A percentile compares a stretch with the other conserved stretches of the same genome.
Evolutionary conservation across 2,888 invertebrate species (phyloP).

Genomic region (Pterostichus madidus): DNA sequence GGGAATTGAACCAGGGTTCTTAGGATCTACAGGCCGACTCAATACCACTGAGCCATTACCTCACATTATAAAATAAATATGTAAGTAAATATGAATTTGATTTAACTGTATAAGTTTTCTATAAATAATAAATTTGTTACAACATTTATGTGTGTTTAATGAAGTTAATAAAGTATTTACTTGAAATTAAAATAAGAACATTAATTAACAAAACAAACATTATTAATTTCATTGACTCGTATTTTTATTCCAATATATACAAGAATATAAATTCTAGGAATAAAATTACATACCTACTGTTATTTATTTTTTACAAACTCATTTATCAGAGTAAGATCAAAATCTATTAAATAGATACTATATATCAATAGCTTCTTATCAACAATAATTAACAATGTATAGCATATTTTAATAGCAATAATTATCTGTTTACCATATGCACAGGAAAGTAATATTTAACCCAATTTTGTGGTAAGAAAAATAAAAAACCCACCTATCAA

Average conservation of each 20-base stretch:
- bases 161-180: not conserved
- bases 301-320: constrained; percentile 1
- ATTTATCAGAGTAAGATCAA: not conserved
- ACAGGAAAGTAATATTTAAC: constrained; percentile 27
- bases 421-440: constrained; percentile 20
- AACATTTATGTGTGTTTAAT: not conserved
- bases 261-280: constrained; percentile 8
- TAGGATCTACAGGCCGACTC: too few species aligned
- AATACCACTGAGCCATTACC: too few species aligned
- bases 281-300: not conserved
- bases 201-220: constrained; percentile 38
- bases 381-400: constrained; percentile 16
- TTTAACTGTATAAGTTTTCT: too few species aligned
- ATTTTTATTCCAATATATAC: not conserved
- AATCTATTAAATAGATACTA: constrained; percentile 18
- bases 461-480: constrained; percentile 1
- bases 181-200: constrained; percentile 35
- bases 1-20: too few species aligned
- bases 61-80: too few species aligned
- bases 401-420: constrained; percentile 16
- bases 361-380: constrained; percentile 18
- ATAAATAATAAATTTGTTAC: too few species aligned
- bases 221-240: not conserved
- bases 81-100: too few species aligned
- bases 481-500: constrained; percentile 41